Percentiles rank a stretch among this genome's conserved stretches.
These are phyloP conservation scores for Mesembrinibis cayennensis DNA, from an alignment of 2,113 vertebrate species.

Conservation along the genomic window DNA sequence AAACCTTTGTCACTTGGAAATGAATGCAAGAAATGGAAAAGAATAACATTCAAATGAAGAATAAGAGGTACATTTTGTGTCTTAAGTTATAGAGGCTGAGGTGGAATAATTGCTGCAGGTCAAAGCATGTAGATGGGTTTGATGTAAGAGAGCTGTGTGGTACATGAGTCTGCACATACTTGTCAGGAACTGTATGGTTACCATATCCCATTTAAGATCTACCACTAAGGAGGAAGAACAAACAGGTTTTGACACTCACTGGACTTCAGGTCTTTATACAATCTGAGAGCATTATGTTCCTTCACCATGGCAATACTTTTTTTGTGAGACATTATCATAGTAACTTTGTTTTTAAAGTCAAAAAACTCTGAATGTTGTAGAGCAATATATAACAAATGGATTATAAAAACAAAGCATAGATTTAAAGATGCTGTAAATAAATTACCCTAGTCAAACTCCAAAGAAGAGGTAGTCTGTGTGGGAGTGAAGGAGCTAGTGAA, in stretches of 20 bases:
- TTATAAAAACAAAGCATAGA: neutral
- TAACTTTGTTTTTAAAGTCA: neutral
- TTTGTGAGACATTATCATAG: neutral
- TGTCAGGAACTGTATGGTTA: neutral
- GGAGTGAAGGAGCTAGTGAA: neutral
- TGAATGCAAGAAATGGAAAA: neutral
- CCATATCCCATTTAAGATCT: neutral
- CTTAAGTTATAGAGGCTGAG: neutral
- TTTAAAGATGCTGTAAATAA: neutral
- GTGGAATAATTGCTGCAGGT: neutral
- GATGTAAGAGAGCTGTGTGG: neutral
- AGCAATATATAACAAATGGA: neutral
- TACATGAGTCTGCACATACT: neutral
- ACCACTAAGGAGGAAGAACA: neutral
- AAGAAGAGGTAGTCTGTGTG: neutral
- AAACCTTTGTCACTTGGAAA: neutral
- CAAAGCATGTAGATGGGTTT: neutral
- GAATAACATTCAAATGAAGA: neutral
- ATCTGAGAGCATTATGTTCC: neutral
- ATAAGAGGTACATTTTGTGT: neutral
- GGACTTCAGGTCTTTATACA: neutral
- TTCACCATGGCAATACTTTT: neutral
- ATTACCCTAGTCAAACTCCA: neutral
- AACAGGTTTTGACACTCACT: neutral
- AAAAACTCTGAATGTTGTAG: neutral